A percentile compares a stretch with the other conserved stretches of the same genome.
Conservation (phyloP, 2,888 invertebrate species). For the Diadegma fenestrale region DNA sequence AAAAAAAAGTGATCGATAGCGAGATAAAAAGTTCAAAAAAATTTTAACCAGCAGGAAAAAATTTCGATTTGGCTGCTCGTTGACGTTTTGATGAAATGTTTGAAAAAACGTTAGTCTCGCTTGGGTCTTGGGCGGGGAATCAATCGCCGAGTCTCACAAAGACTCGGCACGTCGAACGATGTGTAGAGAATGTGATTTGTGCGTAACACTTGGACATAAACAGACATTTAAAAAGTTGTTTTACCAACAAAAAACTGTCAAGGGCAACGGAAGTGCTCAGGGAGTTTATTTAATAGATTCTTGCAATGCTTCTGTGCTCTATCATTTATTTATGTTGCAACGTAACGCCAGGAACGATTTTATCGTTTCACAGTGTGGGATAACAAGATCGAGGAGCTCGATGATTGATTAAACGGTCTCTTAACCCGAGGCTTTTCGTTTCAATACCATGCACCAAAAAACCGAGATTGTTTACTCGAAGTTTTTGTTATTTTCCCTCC, state of each 20-base stretch:
- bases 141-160: not conserved
- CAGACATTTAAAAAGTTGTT: constrained; percentile 9
- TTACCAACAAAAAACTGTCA: constrained; percentile 31
- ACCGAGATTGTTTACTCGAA: not conserved
- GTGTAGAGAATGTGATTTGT: constrained; percentile 31
- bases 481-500: not conserved
- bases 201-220: not conserved
- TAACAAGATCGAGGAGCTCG: constrained; percentile 40
- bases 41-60: not conserved
- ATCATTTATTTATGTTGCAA: constrained; percentile 37
- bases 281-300: constrained; percentile 22
- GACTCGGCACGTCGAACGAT: not conserved
- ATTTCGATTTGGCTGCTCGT: not conserved
- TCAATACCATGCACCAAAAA: constrained; percentile 26
- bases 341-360: constrained; percentile 38
- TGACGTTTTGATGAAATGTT: not conserved
- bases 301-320: constrained; percentile 22
- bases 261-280: constrained; percentile 43
- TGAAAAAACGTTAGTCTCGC: constrained; percentile 3
- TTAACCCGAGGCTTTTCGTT: constrained; percentile 22
- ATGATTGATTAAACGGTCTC: constrained; percentile 50
- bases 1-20: not conserved
- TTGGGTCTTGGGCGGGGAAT: not conserved
- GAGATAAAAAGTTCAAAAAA: not conserved
- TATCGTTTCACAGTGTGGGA: constrained; percentile 13